Percentiles rank a stretch among this genome's conserved stretches.
These are phyloP conservation scores for Cheilosia impressa DNA, from an alignment of 2,888 invertebrate genomes.

Conservation along the genomic window DNA sequence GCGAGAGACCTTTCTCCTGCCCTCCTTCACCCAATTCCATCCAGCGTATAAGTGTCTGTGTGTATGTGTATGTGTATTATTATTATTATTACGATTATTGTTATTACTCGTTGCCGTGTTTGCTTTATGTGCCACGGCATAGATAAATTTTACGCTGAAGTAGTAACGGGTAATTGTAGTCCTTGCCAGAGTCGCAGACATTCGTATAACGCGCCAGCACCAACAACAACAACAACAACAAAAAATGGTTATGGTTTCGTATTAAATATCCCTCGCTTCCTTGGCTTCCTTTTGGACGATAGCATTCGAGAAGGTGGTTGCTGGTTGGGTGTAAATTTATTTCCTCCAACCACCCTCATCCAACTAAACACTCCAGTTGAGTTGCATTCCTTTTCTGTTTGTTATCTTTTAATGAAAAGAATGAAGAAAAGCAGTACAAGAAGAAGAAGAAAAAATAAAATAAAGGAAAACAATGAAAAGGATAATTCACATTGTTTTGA, in stretches of 20 bases:
- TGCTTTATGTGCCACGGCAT: constrained; percentile 77
- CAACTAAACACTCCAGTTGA: neutral
- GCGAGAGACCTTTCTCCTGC: constrained; percentile 52
- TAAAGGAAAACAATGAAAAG: constrained; percentile 52
- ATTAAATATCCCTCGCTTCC: constrained; percentile 62
- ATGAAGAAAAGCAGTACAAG: constrained; percentile 36
- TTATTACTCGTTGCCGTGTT: constrained; percentile 78
- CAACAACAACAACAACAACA: constrained; percentile 9
- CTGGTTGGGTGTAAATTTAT: constrained; percentile 68
- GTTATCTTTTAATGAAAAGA: constrained; percentile 73
- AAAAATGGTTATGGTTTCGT: constrained; percentile 53
- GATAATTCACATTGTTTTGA: constrained; percentile 59
- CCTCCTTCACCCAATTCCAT: constrained; percentile 4
- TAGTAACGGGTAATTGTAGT: constrained; percentile 75
- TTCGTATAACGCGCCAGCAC: constrained; percentile 10
- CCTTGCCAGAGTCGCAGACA: constrained; percentile 65
- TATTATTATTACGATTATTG: constrained; percentile 78
- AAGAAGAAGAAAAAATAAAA: neutral
- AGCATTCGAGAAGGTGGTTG: constrained; percentile 55
- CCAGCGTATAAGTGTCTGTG: constrained; percentile 20
- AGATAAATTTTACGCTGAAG: constrained; percentile 76
- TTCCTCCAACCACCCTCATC: constrained; percentile 11
- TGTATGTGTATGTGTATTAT: constrained; percentile 39
- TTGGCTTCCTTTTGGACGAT: constrained; percentile 45
- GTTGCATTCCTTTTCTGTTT: constrained; percentile 59